Conservation (phyloP, 2,888 invertebrate genomes). For the Aleiodes leptofemur region DNA sequence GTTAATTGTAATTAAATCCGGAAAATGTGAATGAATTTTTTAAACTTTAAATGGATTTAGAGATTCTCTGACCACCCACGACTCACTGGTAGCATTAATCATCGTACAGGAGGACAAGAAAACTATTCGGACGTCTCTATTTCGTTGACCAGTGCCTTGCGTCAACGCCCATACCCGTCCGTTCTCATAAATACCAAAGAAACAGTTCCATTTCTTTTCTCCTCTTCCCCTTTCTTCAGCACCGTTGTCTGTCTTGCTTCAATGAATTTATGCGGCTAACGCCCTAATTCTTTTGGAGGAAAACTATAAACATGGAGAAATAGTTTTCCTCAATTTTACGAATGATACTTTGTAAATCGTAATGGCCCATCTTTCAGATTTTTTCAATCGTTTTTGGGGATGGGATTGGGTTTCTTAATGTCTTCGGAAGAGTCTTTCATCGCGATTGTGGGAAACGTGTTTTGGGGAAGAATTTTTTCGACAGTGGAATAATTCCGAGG, state of each 20-base stretch:
- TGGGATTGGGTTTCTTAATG: too few relatives aligned
- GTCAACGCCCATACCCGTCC: slow-evolving; percentile 37
- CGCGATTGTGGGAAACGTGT: too few relatives aligned
- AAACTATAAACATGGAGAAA: slow-evolving; percentile 19
- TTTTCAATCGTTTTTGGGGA: not conserved
- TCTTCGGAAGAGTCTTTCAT: too few relatives aligned
- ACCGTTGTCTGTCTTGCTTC: not conserved
- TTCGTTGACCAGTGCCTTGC: slow-evolving; percentile 27
- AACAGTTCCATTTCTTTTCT: not conserved
- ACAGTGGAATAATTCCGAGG: too few relatives aligned
- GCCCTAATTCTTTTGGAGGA: not conserved
- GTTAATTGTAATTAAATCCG: slow-evolving; percentile 9
- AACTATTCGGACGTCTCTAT: slow-evolving; percentile 48
- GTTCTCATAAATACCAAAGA: slow-evolving; percentile 21
- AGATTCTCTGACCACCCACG: slow-evolving; percentile 52
- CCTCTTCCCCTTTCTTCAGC: not conserved
- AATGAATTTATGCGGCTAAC: slow-evolving; percentile 6
- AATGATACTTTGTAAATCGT: slow-evolving; percentile 19
- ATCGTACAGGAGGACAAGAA: slow-evolving; percentile 46
- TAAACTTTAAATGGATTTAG: not conserved
- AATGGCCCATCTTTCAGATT: slow-evolving; percentile 2
- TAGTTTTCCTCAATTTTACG: slow-evolving; percentile 17
- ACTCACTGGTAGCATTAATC: slow-evolving; percentile 54
- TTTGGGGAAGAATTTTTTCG: too few relatives aligned
- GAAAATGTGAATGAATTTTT: slow-evolving; percentile 9